Evolutionary conservation across 2,888 invertebrate genomes (phyloP).

Genomic region (Heliconius charithonia): DNA sequence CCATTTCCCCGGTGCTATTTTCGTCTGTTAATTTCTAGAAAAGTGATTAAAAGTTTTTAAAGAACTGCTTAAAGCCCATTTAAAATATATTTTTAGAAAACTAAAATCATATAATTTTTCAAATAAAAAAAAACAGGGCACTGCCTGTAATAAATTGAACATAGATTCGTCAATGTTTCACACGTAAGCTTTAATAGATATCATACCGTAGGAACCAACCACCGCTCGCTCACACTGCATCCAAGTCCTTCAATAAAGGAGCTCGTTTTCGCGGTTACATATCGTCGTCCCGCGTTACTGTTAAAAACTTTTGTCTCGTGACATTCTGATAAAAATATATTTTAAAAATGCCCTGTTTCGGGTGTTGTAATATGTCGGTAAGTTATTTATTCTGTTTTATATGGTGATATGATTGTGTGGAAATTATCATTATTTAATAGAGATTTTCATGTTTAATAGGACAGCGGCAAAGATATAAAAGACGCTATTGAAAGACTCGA

Average conservation of each 20-base stretch:
- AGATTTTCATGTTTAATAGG: background rate
- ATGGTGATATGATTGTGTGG: background rate
- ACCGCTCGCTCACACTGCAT: background rate
- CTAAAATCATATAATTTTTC: background rate
- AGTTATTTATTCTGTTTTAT: background rate
- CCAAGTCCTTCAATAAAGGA: background rate
- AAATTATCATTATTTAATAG: background rate
- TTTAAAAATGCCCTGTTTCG: constrained; percentile 13
- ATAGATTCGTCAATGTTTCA: constrained; percentile 7
- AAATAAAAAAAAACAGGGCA: background rate
- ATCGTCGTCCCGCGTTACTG: background rate
- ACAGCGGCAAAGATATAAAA: constrained; percentile 15
- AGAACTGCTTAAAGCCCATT: background rate
- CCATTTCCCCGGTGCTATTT: background rate
- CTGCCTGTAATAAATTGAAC: background rate
- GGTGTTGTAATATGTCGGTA: constrained; percentile 20
- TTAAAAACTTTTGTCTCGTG: background rate
- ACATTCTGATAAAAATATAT: background rate
- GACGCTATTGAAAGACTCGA: constrained; percentile 19
- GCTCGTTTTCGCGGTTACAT: background rate
- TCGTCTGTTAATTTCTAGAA: background rate
- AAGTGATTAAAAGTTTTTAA: background rate
- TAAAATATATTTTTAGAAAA: background rate
- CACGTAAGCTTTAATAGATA: background rate
- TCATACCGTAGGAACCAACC: background rate